A percentile compares a stretch with the other conserved stretches of the same genome.
Evolutionary conservation across 1,140 invertebrate species (phyloP).

Genomic region (Hyles vespertilio): DNA sequence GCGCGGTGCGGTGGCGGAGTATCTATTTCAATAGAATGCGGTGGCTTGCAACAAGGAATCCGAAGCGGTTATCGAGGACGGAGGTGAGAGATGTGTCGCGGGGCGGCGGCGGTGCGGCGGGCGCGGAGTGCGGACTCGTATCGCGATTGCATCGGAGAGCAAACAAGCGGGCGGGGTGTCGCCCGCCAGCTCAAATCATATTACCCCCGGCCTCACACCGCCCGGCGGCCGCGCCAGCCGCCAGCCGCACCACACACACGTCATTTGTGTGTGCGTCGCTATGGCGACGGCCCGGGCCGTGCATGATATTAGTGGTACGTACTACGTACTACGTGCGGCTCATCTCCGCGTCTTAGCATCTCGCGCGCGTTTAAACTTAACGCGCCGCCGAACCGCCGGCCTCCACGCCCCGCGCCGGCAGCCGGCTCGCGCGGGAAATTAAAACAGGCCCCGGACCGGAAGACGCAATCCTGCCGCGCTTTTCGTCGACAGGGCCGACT

Average conservation of each 20-base stretch:
- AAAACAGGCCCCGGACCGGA: constrained; percentile 64
- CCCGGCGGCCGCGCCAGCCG: constrained; percentile 16
- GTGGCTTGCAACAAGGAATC: constrained; percentile 66
- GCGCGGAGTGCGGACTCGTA: constrained; percentile 41
- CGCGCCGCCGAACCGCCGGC: constrained; percentile 29
- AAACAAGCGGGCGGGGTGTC: constrained; percentile 68
- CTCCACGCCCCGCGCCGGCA: too few relatives aligned
- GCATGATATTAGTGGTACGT: constrained; percentile 63
- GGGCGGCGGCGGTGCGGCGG: constrained; percentile 23
- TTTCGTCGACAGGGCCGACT: constrained; percentile 12
- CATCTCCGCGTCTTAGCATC: constrained; percentile 43
- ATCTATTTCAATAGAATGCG: constrained; percentile 68
- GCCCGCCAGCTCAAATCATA: constrained; percentile 66
- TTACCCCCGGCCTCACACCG: constrained; percentile 63
- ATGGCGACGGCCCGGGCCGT: constrained; percentile 72
- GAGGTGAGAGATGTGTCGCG: constrained; percentile 65
- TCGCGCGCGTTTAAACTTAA: constrained; percentile 59
- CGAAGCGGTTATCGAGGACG: constrained; percentile 66
- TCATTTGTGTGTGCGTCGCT: constrained; percentile 67
- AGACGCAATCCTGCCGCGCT: constrained; percentile 43
- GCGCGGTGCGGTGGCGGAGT: constrained; percentile 42
- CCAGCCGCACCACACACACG: constrained; percentile 41
- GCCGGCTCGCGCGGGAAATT: constrained; percentile 60
- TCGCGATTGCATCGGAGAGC: constrained; percentile 74
- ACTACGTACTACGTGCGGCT: constrained; percentile 49